Evolutionary conservation across 2,888 invertebrate genomes (phyloP).

Genomic region (Ophion ellenae): DNA sequence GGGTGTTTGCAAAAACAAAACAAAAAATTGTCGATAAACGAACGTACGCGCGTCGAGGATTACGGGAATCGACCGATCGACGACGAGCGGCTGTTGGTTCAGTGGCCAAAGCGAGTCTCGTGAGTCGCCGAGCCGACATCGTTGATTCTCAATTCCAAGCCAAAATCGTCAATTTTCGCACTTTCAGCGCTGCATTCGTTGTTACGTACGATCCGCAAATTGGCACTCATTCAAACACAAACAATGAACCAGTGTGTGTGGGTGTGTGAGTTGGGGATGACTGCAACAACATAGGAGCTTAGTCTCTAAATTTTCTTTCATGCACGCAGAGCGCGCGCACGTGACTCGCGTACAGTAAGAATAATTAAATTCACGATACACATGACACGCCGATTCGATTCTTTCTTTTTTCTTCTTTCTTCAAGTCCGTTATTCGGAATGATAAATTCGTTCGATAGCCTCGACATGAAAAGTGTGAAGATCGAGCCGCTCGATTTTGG

Average conservation of each 20-base stretch:
- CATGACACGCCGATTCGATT: background rate
- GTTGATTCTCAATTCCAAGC: background rate
- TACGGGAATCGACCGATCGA: background rate
- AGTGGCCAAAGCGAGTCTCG: constrained; percentile 38
- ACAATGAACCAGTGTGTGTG: background rate
- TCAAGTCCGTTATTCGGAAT: background rate
- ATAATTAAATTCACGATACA: constrained; percentile 23
- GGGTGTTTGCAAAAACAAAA: constrained; percentile 2
- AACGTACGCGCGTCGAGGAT: background rate
- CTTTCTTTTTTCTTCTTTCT: background rate
- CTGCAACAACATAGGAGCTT: constrained; percentile 1
- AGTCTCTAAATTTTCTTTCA: background rate
- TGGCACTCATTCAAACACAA: background rate
- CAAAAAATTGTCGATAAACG: background rate
- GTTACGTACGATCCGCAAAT: background rate
- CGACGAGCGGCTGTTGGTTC: constrained; percentile 41
- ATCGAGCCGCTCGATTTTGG: background rate
- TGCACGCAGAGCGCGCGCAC: background rate
- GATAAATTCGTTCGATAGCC: background rate
- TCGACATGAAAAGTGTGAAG: background rate
- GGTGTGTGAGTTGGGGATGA: background rate
- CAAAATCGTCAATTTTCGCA: background rate
- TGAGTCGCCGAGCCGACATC: background rate
- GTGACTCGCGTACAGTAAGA: constrained; percentile 28
- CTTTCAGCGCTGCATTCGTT: background rate